phyloP scores from a whole-genome alignment of 1,140 invertebrate species.

The Andricus grossulariae region DNA sequence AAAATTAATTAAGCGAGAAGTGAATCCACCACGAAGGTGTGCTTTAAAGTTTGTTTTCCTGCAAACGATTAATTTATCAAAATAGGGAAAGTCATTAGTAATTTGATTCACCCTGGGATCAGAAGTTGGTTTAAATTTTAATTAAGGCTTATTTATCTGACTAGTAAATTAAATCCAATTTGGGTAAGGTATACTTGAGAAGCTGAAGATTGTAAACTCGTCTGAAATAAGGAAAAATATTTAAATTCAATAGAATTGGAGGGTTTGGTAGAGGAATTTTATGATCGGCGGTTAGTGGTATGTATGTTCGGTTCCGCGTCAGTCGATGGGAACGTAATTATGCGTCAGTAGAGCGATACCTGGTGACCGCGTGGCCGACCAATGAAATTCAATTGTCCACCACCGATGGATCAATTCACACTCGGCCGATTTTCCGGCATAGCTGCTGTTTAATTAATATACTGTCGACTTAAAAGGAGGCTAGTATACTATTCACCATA shows the following conservation, averaged over 20 bases:
- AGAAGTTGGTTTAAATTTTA: too few relatives aligned
- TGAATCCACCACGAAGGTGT: neutral
- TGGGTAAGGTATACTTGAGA: too few relatives aligned
- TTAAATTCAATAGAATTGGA: neutral
- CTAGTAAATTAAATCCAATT: too few relatives aligned
- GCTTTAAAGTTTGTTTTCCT: neutral
- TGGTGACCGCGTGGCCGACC: constrained; percentile 28
- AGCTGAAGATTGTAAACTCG: too few relatives aligned
- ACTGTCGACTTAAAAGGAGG: constrained; percentile 22
- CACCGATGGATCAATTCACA: constrained; percentile 8
- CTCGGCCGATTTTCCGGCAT: constrained; percentile 18
- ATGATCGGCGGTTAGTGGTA: neutral
- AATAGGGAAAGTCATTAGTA: too few relatives aligned
- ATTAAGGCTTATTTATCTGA: too few relatives aligned
- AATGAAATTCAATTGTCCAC: constrained; percentile 25
- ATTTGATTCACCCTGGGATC: too few relatives aligned
- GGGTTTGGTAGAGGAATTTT: neutral
- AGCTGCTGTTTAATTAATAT: constrained; percentile 5
- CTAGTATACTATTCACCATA: neutral
- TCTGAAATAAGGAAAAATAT: neutral
- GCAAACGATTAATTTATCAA: neutral
- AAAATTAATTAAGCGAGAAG: constrained; percentile 6
- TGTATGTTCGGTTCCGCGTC: neutral
- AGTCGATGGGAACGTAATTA: constrained; percentile 2
- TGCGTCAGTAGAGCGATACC: constrained; percentile 25